Base-by-base conservation (phyloP, 2,797 vertebrate species). In the Enteromius afrohamiltoni region DNA sequence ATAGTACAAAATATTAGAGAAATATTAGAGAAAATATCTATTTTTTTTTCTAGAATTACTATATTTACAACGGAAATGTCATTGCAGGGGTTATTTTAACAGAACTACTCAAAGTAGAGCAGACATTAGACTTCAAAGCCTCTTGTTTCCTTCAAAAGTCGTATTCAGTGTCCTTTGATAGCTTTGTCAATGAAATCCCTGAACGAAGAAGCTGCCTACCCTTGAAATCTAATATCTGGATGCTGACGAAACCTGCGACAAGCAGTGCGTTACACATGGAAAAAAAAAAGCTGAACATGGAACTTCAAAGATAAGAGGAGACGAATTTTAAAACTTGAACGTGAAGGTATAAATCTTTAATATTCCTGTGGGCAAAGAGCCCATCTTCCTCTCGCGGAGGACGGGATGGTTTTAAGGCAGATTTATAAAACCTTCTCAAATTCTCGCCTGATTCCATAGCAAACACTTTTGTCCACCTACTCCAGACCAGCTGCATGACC, bases 121-220 rank as follows among this genome's bases (percentile, higher is more conserved):
- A n/a, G 9, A 13, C 10, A 10, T 74, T 31, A 31, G 8, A 73
- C 86, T 69, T 86, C 79, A 85, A 86, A 87, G 77, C 40, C 42
- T 75, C 55, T 6, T 47, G 23, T 69, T 84, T 81, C 34, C 29
- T 83, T 85, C 40, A 47, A 64, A 69, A 84, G 26, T 29, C 37
- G 4, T 79, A 76, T 81, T 77, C 34, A 19, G 68, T 85, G 87
- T 80, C 85, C 49, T 83, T 76, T 78, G 77, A 71, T 73, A 51
- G 21, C 62, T 74, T 29, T 31, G 29, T 77, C 42, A 31, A 68
- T 11, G 34, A 42, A 53, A 23, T 14, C 53, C 53, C 29, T 14
- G 65, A 82, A 84, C 5, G 29, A 70, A 64, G 45, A 65, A 34
- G 51, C 58, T 40, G 70, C 10, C 40, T 58, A 58, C 26, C 21